Evolutionary conservation across 2,888 invertebrate genomes (phyloP).

Genomic region (Trissoscelio sp.): DNA sequence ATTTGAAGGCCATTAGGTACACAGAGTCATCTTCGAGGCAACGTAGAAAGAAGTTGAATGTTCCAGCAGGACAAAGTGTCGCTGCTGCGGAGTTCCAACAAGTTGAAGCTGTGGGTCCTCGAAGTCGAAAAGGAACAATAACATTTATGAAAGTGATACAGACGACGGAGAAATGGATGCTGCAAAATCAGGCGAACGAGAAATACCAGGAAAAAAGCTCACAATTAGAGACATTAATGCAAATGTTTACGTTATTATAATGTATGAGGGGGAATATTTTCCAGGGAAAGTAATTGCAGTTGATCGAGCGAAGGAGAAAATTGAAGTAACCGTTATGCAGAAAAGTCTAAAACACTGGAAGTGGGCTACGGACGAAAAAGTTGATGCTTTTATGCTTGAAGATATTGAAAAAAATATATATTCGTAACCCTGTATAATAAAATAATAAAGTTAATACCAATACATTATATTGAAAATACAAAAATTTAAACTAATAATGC

Average conservation of each 20-base stretch:
- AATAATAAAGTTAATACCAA: no score
- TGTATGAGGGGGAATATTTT: not conserved
- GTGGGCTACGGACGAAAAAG: not conserved
- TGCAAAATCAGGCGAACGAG: no score
- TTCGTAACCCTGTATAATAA: no score
- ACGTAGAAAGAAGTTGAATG: not conserved
- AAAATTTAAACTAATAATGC: no score
- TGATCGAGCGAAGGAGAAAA: not conserved
- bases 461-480: no score
- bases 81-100: not conserved
- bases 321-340: not conserved
- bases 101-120: not conserved
- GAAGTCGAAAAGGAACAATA: not conserved
- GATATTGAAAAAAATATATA: no score
- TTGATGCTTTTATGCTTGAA: not conserved
- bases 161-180: no score
- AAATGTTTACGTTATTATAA: not conserved
- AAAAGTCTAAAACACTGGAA: slow-evolving; percentile 7
- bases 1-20: not conserved
- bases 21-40: not conserved
- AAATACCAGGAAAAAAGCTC: no score
- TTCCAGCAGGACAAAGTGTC: not conserved
- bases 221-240: no score
- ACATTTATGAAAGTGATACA: no score
- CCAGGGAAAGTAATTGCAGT: not conserved